Evolutionary conservation across 2,797 vertebrate genomes (phyloP), one percentile per base, ranked within the genome.

Genomic region (Paramormyrops hopkinsi): DNA sequence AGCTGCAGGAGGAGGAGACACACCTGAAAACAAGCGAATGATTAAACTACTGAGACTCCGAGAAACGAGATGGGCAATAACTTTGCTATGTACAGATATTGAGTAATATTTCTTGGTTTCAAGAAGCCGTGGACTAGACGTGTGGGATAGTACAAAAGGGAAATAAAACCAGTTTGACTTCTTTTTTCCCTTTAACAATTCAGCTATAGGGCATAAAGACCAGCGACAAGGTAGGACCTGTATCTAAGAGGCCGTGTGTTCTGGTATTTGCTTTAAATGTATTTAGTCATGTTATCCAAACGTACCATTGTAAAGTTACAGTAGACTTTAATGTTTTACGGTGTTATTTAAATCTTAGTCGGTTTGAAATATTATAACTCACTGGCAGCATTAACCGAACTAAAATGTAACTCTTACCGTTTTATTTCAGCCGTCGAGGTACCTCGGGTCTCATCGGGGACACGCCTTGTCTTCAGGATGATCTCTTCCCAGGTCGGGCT

Each of bases 11-110:
- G 82, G 82, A 84, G 44, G 82, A 94, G 94, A 94, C 91, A 92
- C 96, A 96, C 93, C 94, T 95, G 89, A n/a, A 33, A 86, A 33
- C 0, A 22, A 92, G 91, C 79, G 85, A 87, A 19, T 37, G 92
- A 92, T 93, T 94, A 93, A 90, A 88, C 90, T 88, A 83, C 29
- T 33, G 19, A 83, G 54, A 7, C 51, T 82, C 17, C 8, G 44
- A 19, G 14, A 50, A 50, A 84, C 19, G n/a, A 50, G 82, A 46
- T 37, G 12, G 14, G 37, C 73, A 44, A 44, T 79, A 65, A 65
- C 44, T 83, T 48, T 6, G 17, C 79, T 44, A 48, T 48, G 17
- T 44, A 83, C 44, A 83, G 79, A 83, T 46, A 83, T 46, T 83
- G 44, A 76, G 69, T 14, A 84, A 84, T 84, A 84, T 22, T 84